Percentiles rank a stretch among this genome's conserved stretches.
phyloP scores from a whole-genome alignment of 1,140 invertebrate species.

The Tetramorium parvispinum region DNA sequence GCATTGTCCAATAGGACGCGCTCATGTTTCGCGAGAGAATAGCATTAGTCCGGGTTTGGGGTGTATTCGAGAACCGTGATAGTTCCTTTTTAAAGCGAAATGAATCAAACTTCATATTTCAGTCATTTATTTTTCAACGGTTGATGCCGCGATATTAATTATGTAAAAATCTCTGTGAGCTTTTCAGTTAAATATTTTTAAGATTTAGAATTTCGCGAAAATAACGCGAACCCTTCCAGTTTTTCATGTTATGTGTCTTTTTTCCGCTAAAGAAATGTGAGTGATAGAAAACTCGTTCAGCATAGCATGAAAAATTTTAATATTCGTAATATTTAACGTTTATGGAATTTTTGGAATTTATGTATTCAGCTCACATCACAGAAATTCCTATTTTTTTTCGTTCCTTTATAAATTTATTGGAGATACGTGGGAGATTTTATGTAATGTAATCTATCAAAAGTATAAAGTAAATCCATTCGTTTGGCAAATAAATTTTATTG shows the following conservation, averaged over 20 bases:
- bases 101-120: neutral
- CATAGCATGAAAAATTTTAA: conserved; percentile 9
- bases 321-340: neutral
- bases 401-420: neutral
- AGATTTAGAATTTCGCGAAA: neutral
- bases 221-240: neutral
- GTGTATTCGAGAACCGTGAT: neutral
- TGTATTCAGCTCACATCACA: neutral
- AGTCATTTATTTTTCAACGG: neutral
- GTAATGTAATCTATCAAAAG: conserved; percentile 5
- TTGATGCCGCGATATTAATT: neutral
- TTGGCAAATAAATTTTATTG: conserved; percentile 1
- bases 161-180: neutral
- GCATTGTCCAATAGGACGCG: conserved; percentile 28
- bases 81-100: conserved; percentile 19
- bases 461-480: neutral
- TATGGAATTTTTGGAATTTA: neutral
- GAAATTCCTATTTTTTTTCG: neutral
- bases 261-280: neutral
- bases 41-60: neutral
- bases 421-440: neutral
- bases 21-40: conserved; percentile 30
- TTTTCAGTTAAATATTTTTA: neutral
- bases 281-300: neutral
- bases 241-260: neutral